phyloP scores from a whole-genome alignment of 2,113 vertebrate species.

The Pseudopodoces humilis region DNA sequence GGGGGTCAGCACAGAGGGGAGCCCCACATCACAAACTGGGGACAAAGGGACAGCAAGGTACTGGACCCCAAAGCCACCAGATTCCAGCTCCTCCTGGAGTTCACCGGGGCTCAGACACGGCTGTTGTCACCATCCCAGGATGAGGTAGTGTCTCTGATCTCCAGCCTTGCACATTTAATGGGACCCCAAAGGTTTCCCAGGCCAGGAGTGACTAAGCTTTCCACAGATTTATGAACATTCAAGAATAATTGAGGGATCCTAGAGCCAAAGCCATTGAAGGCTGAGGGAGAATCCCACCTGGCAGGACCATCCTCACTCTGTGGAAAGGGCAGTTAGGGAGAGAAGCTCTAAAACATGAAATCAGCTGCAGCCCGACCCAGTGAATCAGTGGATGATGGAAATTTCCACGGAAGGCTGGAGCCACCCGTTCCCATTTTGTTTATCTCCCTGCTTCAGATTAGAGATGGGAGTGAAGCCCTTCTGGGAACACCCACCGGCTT shows the following conservation, averaged over 20 bases:
- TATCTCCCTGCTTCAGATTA: constrained; percentile 37
- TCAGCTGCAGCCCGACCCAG: not conserved
- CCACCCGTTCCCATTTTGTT: constrained; percentile 13
- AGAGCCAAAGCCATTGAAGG: not conserved
- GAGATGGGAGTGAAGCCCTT: not conserved
- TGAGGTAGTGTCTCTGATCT: constrained; percentile 57
- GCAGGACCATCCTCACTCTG: not conserved
- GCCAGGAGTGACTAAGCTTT: constrained; percentile 43
- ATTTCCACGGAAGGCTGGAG: constrained; percentile 39
- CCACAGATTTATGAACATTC: not conserved
- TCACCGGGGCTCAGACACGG: not conserved
- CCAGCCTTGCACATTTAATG: not conserved
- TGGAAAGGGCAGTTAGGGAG: not conserved
- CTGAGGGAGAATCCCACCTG: not conserved
- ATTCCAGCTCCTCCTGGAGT: not conserved
- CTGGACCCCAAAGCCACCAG: not conserved
- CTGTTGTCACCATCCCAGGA: constrained; percentile 5
- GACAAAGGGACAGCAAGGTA: not conserved
- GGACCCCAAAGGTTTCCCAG: constrained; percentile 27
- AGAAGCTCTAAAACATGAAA: constrained; percentile 20
- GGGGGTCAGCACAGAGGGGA: not conserved
- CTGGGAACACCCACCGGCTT: constrained; percentile 14
- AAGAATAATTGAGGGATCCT: not conserved
- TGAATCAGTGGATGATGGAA: constrained; percentile 39
- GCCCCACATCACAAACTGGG: not conserved